These are phyloP conservation scores for Staurois parvus DNA, from an alignment of 2,797 vertebrate species.

Conservation along the genomic window DNA sequence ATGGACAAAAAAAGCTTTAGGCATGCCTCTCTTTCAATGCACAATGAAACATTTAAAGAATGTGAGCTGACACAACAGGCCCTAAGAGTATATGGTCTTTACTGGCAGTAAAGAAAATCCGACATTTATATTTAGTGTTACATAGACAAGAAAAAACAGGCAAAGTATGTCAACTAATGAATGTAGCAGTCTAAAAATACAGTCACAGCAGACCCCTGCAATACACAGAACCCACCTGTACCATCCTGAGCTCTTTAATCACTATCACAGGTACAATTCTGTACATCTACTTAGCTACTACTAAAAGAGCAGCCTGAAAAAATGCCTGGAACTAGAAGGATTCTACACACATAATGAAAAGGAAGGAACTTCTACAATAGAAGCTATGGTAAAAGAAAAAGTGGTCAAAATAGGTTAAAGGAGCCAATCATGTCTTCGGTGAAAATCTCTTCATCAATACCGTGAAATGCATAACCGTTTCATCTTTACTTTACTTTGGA, in stretches of 20 bases:
- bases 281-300: background rate
- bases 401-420: conserved; percentile 30
- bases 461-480: conserved; percentile 46
- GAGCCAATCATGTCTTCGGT: conserved; percentile 25
- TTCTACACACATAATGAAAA: conserved; percentile 41
- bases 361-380: conserved; percentile 21
- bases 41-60: no score
- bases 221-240: conserved; percentile 18
- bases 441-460: conserved; percentile 36
- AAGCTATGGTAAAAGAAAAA: conserved; percentile 1
- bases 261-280: conserved; percentile 1
- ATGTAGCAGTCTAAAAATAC: no score
- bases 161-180: no score
- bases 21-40: no score
- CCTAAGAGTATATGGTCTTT: no score
- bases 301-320: background rate
- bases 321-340: background rate
- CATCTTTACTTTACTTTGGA: conserved; percentile 39
- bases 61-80: no score
- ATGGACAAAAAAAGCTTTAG: no score
- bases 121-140: no score
- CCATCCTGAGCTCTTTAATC: conserved; percentile 16
- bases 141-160: no score
- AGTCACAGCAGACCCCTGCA: no score
- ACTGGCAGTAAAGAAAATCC: no score